These are phyloP conservation scores for Psittacus erithacus DNA, from an alignment of 2,113 vertebrate species.

Conservation along the genomic window DNA sequence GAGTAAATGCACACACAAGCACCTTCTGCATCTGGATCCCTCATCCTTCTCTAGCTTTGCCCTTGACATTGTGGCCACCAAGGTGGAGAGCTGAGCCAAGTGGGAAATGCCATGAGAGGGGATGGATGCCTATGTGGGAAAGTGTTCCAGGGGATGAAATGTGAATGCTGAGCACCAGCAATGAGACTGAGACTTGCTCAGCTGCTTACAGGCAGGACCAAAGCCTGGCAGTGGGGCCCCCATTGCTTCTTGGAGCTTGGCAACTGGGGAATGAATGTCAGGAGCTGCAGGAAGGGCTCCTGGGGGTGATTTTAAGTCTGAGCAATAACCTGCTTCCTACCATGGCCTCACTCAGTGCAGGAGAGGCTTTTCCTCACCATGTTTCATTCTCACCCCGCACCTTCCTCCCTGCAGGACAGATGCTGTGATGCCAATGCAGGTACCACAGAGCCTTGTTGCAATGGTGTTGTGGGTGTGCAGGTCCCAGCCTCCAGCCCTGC, in stretches of 20 bases:
- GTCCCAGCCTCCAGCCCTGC: not conserved
- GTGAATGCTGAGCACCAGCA: not conserved
- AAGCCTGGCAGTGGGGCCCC: not conserved
- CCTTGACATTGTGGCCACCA: rapidly evolving
- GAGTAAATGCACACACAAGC: not conserved
- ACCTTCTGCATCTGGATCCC: not conserved
- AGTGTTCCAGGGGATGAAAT: not conserved
- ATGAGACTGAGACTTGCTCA: not conserved
- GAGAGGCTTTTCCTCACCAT: not conserved
- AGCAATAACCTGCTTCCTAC: not conserved
- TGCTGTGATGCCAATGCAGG: no score
- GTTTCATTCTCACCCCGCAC: not conserved
- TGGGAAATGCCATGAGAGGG: not conserved
- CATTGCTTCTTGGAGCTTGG: not conserved
- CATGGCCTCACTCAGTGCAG: rapidly evolving
- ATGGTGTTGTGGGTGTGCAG: not conserved
- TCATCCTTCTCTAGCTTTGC: not conserved
- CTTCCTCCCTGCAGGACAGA: not conserved
- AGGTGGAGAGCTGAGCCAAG: not conserved
- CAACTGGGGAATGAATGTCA: not conserved
- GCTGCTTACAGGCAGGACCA: not conserved
- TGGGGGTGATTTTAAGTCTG: not conserved
- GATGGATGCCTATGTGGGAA: not conserved
- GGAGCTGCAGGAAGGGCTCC: not conserved
- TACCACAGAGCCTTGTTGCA: rapidly evolving